Percentiles rank a stretch among this genome's conserved stretches.
Evolutionary conservation across 2,113 vertebrate species (phyloP).

Genomic region (Passer montanus): DNA sequence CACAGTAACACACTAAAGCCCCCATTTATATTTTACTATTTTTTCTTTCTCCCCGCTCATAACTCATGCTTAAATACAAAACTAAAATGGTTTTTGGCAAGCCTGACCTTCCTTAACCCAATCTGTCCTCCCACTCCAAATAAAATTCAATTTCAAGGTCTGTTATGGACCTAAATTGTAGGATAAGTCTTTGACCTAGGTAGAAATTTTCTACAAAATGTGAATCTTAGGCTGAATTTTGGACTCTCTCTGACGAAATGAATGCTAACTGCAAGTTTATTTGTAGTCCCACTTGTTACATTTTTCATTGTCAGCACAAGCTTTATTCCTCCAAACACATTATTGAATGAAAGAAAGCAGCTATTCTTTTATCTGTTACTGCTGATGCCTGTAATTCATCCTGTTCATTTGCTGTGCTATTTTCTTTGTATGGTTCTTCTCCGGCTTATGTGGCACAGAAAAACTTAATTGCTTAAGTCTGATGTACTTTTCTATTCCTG

Average conservation of each 20-base stretch:
- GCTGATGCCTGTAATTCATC: constrained; percentile 41
- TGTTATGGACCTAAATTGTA: neutral
- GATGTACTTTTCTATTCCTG: constrained; percentile 64
- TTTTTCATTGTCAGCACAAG: constrained; percentile 68
- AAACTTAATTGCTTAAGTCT: constrained; percentile 57
- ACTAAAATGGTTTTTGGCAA: neutral
- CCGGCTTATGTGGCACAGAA: constrained; percentile 4
- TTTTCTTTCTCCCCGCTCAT: neutral
- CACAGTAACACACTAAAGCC: neutral
- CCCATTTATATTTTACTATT: neutral
- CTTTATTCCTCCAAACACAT: constrained; percentile 31
- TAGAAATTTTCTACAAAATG: neutral
- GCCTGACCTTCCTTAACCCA: neutral
- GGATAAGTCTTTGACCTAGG: neutral
- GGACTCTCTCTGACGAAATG: constrained; percentile 30
- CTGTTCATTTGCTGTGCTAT: constrained; percentile 36
- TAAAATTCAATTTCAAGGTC: neutral
- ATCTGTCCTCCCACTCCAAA: neutral
- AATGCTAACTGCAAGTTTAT: constrained; percentile 50
- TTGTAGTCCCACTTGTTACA: constrained; percentile 18
- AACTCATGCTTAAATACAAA: constrained; percentile 6
- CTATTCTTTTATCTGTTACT: constrained; percentile 31
- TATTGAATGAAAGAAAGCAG: constrained; percentile 52
- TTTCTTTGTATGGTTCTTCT: constrained; percentile 7
- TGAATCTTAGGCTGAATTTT: constrained; percentile 8